phyloP scores from a whole-genome alignment of 2,888 invertebrate genomes.

The Xestoiulus laeticollis region DNA sequence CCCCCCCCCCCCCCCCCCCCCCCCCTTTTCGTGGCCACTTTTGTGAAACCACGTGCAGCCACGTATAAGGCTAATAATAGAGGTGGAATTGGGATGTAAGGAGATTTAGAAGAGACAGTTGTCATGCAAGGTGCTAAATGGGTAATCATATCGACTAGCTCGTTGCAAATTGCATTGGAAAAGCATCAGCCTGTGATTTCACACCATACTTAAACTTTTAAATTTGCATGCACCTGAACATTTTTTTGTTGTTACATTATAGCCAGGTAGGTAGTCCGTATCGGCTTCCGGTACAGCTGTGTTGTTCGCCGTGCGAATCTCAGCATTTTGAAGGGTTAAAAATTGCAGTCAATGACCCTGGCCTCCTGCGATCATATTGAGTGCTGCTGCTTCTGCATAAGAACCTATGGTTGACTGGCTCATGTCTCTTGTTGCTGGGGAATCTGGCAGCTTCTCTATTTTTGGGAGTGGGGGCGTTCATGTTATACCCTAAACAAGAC shows the following conservation, averaged over 20 bases:
- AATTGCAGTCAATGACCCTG: slow-evolving; percentile 6
- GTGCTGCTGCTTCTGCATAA: neutral
- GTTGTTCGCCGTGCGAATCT: neutral
- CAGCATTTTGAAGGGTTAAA: neutral
- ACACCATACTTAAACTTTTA: neutral
- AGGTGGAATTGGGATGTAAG: too few relatives aligned
- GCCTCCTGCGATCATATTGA: neutral
- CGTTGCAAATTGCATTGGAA: neutral
- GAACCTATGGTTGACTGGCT: slow-evolving; percentile 1
- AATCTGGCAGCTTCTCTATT: slow-evolving; percentile 3
- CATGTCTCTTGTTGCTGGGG: neutral
- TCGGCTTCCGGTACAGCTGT: neutral
- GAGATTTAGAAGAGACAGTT: neutral
- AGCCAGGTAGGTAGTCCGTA: slow-evolving; percentile 10
- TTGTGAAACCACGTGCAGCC: too few relatives aligned
- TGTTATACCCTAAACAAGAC: neutral
- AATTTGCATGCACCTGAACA: neutral
- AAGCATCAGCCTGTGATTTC: neutral
- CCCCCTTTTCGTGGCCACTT: too few relatives aligned
- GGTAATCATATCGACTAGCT: neutral
- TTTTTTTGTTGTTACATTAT: neutral
- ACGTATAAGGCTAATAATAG: too few relatives aligned
- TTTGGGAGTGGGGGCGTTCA: neutral
- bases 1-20: too few relatives aligned
- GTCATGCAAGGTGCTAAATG: neutral